These are phyloP conservation scores for Echinops telfairi DNA, from an alignment of 2,113 vertebrate species.

Conservation along the genomic window DNA sequence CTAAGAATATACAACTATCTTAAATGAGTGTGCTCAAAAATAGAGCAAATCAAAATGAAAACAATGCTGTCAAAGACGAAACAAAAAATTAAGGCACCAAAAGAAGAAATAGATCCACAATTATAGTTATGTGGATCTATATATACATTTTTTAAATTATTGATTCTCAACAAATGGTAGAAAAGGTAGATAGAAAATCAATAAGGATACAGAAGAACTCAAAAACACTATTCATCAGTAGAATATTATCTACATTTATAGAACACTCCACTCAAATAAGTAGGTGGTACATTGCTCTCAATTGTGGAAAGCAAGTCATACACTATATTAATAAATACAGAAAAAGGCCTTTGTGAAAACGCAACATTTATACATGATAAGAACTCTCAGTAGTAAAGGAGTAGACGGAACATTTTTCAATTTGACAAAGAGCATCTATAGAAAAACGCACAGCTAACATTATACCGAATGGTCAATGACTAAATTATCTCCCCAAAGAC, in stretches of 20 bases:
- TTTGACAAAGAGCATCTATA: neutral
- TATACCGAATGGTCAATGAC: neutral
- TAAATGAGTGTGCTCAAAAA: neutral
- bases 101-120: neutral
- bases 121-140: neutral
- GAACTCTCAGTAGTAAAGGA: neutral
- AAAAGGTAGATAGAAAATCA: neutral
- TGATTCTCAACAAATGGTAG: neutral
- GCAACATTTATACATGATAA: neutral
- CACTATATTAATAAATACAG: neutral
- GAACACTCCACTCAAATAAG: neutral
- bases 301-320: neutral
- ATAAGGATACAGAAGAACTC: neutral
- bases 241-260: neutral
- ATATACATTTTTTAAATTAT: neutral
- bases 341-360: neutral
- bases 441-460: neutral
- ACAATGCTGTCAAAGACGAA: neutral
- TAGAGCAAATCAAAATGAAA: neutral
- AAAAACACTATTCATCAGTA: neutral
- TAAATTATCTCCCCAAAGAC: too few species aligned
- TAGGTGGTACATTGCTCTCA: neutral
- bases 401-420: neutral
- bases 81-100: neutral
- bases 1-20: neutral